These are phyloP conservation scores for Melanotaenia parkinsoni DNA, from an alignment of 2,797 vertebrate genomes.

Conservation along the genomic window DNA sequence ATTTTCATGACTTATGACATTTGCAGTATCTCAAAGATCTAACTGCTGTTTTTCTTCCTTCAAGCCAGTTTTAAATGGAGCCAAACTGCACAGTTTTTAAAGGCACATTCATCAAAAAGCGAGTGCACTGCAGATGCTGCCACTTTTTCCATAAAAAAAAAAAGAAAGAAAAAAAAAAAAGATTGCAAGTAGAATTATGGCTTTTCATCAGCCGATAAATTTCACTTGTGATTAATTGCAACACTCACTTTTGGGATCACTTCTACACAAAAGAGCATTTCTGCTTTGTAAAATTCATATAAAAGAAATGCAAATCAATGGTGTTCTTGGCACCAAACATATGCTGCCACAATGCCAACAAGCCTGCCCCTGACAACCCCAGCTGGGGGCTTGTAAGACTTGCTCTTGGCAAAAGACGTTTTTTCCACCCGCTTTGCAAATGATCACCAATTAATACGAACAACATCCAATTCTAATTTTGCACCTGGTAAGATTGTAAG, in stretches of 20 bases:
- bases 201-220: conserved; percentile 91
- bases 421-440: conserved; percentile 88
- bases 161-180: conserved; percentile 55
- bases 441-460: conserved; percentile 90
- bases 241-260: conserved; percentile 88
- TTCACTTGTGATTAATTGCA: conserved; percentile 92
- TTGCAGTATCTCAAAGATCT: conserved; percentile 82
- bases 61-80: conserved; percentile 86
- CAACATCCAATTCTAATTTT: conserved; percentile 87
- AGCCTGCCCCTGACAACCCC: conserved; percentile 89
- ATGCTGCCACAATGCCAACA: conserved; percentile 89
- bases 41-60: conserved; percentile 84
- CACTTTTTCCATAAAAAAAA: conserved; percentile 79
- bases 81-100: conserved; percentile 85
- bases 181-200: conserved; percentile 87
- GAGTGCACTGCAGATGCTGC: conserved; percentile 86
- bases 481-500: conserved; percentile 86
- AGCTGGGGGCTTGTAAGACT: conserved; percentile 89
- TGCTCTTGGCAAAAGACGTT: conserved; percentile 87
- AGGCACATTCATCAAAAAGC: conserved; percentile 88
- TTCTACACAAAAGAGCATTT: conserved; percentile 88
- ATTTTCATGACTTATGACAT: conserved; percentile 86
- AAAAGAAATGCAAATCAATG: conserved; percentile 91
- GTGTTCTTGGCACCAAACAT: conserved; percentile 91
- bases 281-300: conserved; percentile 89